Evolutionary conservation across 2,797 vertebrate species (phyloP), one percentile per base, ranked within the genome.

Genomic region (Sardinella longiceps): DNA sequence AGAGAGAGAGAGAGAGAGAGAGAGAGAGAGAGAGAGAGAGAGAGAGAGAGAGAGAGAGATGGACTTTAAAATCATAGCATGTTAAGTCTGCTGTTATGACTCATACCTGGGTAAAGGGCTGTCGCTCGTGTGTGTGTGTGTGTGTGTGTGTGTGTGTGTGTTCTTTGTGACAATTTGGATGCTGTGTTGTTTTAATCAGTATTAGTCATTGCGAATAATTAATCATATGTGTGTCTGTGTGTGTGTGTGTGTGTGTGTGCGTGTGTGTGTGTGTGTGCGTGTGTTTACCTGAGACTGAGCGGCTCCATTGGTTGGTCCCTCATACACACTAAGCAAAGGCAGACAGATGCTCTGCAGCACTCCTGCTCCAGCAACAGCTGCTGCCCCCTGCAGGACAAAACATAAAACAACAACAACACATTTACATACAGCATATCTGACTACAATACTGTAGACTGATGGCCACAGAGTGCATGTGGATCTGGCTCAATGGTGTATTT

Each of bases 291-390:
- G 90, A 88, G 98, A 97, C 97, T 98, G 98, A 2, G 95, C 94
- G 0, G 95, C 88, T 85, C 97, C 97, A 0, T 98, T 98, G 39
- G 93, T 89, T 58, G 97, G 96, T 10, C 95, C 95, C 90, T 99
- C 97, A 83, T 99, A 99, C 14, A 99, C 97, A 0, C 97, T 97
- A 83, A 99, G 90, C 4, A 99, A 96, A 89, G 98, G 98, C 81
- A 99, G 93, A 89, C 98, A 99, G 89, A 99, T 95, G 0, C 97
- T 98, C 91, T 98, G 97, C 1, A 96, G 96, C 87, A 99, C 92
- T 30, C 98, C 98, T 0, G 97, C 97, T 83, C 97, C 97, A 0
- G 98, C 97, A 81, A 99, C 96, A 0, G 97, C 97, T 63, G 96
- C 93, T 58, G 98, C 98, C 56, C 98, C 98, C 98, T 99, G 12